Conservation (phyloP, 2,113 vertebrate genomes). For the Psephotus haematonotus region DNA sequence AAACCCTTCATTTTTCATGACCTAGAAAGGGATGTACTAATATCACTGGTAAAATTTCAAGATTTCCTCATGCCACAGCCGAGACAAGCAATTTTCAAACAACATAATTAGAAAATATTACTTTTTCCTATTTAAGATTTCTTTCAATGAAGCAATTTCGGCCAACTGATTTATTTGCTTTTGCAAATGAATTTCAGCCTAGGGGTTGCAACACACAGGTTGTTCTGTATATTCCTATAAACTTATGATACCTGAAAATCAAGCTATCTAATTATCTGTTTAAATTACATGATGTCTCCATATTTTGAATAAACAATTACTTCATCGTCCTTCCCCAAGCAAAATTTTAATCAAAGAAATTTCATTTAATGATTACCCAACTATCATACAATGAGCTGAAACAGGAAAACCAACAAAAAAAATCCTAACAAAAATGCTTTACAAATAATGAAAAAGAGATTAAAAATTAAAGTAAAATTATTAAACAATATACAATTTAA, state of each 20-base stretch:
- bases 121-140: background rate
- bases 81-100: background rate
- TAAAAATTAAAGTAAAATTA: background rate
- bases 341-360: background rate
- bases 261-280: background rate
- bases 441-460: background rate
- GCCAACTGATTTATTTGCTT: background rate
- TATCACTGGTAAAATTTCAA: background rate
- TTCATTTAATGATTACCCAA: background rate
- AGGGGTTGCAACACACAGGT: background rate
- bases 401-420: background rate
- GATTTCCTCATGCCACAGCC: background rate
- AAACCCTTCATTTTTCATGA: background rate
- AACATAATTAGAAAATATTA: background rate
- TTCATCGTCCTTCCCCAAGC: background rate
- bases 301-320: background rate
- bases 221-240: background rate
- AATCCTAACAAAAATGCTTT: background rate
- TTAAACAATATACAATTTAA: background rate
- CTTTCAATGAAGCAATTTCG: background rate
- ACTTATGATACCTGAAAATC: background rate
- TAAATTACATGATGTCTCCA: background rate
- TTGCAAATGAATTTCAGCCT: background rate
- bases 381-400: background rate
- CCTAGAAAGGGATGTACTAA: background rate